Base-by-base conservation (phyloP, 2,797 vertebrate species). In the Melanotaenia nigrans region DNA sequence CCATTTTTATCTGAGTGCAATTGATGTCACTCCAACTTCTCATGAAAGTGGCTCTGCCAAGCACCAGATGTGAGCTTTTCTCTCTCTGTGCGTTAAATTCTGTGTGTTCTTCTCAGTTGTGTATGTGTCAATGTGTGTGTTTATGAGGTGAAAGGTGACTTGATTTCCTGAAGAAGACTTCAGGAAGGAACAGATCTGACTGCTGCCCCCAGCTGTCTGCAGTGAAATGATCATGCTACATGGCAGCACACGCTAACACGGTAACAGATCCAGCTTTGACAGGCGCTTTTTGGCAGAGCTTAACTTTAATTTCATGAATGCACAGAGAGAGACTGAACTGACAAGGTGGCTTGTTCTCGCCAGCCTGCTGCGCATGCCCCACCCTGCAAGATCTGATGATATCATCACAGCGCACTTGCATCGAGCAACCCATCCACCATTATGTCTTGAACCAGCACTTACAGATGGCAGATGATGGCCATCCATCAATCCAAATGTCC, bases 1-100 rank as follows among this genome's bases (percentile, higher is more conserved):
- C 84, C 88, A 90, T 89, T 90, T 90, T 90, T 89, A 85, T 88
- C 85, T 78, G 84, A 86, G 85, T 80, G 88, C 86, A 89, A 87
- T 87, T 89, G 85, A 85, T 90, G 88, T 88, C 84, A 89, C 69
- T 89, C 83, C 87, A 90, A 79, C 82, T 82, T 71, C 82, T 79
- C 73, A 83, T 80, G 78, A 78, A 87, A 84, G 76, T 69, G 78
- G 69, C 73, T 86, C 68, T 14, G 25, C 73, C 6, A 67, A 79
- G 73, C 58, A 25, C 76, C 79, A 90, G 81, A 82, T 80, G 78
- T 78, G 78, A 77, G 38, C 5, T 71, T 78, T 75, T 70, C 51
- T 24, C n/a, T 47, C 32, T 77, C 49, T 75, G 62, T 75, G 54
- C 77, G 75, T 53, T 28, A n/a, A 45, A 30, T 51, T 65, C 65